phyloP scores from a whole-genome alignment of 1,140 invertebrate genomes.

The Hydropsyche tenuis region DNA sequence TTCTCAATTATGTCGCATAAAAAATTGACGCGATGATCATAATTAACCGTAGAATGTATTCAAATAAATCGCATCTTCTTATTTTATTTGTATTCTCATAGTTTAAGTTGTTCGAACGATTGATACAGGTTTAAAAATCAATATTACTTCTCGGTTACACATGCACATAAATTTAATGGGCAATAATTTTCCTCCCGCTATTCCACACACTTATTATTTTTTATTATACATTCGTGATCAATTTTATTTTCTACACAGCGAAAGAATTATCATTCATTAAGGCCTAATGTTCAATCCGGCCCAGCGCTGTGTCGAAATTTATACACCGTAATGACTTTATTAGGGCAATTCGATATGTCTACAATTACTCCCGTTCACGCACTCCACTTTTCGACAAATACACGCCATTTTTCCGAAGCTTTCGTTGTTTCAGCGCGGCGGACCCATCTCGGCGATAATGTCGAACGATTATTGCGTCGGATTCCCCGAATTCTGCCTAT shows the following conservation, averaged over 20 bases:
- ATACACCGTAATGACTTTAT: slow-evolving; percentile 31
- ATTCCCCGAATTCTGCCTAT: slow-evolving; percentile 48
- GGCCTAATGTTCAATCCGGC: slow-evolving; percentile 28
- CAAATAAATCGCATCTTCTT: neutral
- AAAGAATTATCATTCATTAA: slow-evolving; percentile 34
- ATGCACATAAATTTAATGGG: neutral
- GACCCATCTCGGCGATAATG: too few species aligned
- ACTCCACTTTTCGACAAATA: slow-evolving; percentile 4
- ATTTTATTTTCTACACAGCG: slow-evolving; percentile 22
- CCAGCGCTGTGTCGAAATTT: slow-evolving; percentile 18
- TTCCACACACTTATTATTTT: slow-evolving; percentile 2
- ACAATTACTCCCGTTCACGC: neutral
- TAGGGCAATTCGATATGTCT: slow-evolving; percentile 6
- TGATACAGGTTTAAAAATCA: neutral
- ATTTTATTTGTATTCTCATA: too few species aligned
- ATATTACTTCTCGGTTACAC: slow-evolving; percentile 6
- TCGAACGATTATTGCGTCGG: slow-evolving; percentile 33
- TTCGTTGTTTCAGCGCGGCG: neutral
- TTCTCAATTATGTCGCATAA: neutral
- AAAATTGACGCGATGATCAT: neutral
- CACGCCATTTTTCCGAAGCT: neutral
- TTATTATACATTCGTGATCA: slow-evolving; percentile 11
- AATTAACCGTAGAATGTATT: slow-evolving; percentile 1
- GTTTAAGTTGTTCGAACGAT: neutral
- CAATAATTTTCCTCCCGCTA: slow-evolving; percentile 5